Base-by-base conservation (phyloP, 2,888 invertebrate genomes). In the Monochamus alternatus region DNA sequence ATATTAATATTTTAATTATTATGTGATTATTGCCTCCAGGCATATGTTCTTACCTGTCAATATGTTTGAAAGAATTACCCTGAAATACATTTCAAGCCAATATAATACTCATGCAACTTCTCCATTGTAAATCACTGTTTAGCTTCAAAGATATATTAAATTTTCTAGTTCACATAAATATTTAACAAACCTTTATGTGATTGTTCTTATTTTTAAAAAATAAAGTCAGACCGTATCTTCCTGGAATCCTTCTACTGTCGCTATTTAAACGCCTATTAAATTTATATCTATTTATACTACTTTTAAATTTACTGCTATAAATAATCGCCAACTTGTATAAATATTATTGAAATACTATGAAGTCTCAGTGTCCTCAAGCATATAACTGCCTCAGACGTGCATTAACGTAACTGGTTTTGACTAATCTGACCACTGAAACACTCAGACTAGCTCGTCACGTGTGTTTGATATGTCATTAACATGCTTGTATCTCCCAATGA, bases 381-480 rank as follows among this genome's bases (percentile, higher is more conserved):
- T 62, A 59, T 5, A 12, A 55, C 7, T 7, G 38, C 38, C 38
- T 38, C 4, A 2, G 38, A 38, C 38, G 5, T 38, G 47, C 2
- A 5, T 47, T 47, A 47, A 47, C 10, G 9, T 7, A 22, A 55
- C 55, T 55, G 22, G 55, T 55, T 55, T 22, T 22, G 22, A n/a
- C 55, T 22, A 55, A 55, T 55, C 55, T 55, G 55, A 14, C 47
- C 47, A 47, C 47, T 9, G 3, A 47, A 47, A 47, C 55, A 14
- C n/a, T n/a, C n/a, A 55, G 55, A 9, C 47, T 32, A 32, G n/a
- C 32, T 52, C 52, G 52, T 47, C 22, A 66, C 55, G 51, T 14
- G 66, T 66, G 22, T 14, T 31, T 52, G 44, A 65, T 66, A 47
- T 60, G 69, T 69, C 47, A 62, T 69, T 69, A 69, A 69, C 69